Evolutionary conservation across 2,888 invertebrate species (phyloP).

Genomic region (Limenitis camilla): DNA sequence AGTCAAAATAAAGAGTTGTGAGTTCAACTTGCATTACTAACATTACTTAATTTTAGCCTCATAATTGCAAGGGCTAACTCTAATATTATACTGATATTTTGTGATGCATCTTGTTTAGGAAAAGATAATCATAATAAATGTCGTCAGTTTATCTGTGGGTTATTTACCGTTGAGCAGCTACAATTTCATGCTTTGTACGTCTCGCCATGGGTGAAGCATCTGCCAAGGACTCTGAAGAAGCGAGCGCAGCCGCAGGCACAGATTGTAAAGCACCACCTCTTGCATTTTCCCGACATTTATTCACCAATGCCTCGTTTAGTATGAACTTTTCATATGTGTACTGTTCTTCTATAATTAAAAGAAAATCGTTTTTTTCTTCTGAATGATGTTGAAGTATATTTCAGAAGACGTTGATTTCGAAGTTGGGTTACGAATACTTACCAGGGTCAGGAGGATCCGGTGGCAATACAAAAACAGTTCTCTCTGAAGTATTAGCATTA

Average conservation of each 20-base stretch:
- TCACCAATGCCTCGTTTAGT: constrained; percentile 77
- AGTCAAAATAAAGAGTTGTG: no score
- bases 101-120: no score
- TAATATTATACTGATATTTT: no score
- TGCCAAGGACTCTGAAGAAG: constrained; percentile 63
- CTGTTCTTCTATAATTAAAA: constrained; percentile 42
- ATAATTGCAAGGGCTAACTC: no score
- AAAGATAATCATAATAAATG: no score
- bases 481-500: constrained; percentile 84
- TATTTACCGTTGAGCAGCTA: constrained; percentile 84
- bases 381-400: no score
- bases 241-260: constrained; percentile 52
- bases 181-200: constrained; percentile 96
- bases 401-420: no score
- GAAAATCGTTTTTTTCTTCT: no score
- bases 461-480: constrained; percentile 95
- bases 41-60: no score
- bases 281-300: constrained; percentile 66
- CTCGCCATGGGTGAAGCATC: constrained; percentile 94
- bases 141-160: no score
- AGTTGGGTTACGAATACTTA: no score
- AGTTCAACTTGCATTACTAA: no score
- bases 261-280: constrained; percentile 44
- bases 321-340: constrained; percentile 77
- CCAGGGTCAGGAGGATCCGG: constrained; percentile 82